These are phyloP conservation scores for Dissostichus mawsoni DNA, from an alignment of 2,113 vertebrate species.

Conservation along the genomic window DNA sequence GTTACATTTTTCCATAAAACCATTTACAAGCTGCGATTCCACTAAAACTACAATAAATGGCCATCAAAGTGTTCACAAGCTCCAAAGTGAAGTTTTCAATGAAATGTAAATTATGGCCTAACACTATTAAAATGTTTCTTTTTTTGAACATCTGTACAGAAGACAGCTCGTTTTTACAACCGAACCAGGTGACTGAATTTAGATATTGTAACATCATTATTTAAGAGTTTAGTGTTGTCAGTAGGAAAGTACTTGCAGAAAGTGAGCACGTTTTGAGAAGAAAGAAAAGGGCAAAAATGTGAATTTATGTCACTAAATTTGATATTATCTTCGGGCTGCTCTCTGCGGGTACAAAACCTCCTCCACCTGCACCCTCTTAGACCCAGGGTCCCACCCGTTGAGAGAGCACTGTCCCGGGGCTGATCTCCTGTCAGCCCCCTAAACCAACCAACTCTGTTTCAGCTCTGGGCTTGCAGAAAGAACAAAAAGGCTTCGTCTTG, in stretches of 20 bases:
- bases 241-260: background rate
- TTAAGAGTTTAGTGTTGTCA: background rate
- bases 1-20: constrained; percentile 11
- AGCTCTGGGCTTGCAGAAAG: constrained; percentile 29
- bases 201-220: background rate
- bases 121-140: constrained; percentile 20
- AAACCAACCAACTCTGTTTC: constrained; percentile 17
- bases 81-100: constrained; percentile 26
- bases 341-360: constrained; percentile 14
- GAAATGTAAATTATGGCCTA: constrained; percentile 15
- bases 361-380: constrained; percentile 16
- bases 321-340: constrained; percentile 35
- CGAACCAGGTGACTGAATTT: background rate
- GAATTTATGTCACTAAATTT: constrained; percentile 1
- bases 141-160: constrained; percentile 10
- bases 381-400: constrained; percentile 14
- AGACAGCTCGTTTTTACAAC: background rate
- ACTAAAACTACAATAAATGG: constrained; percentile 24
- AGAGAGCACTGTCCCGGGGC: constrained; percentile 39
- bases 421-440: constrained; percentile 45
- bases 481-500: constrained; percentile 36
- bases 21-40: background rate
- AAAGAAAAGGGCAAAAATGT: background rate
- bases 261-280: background rate
- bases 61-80: background rate